phyloP scores from a whole-genome alignment of 2,797 vertebrate genomes.

The Spondyliosoma cantharus region DNA sequence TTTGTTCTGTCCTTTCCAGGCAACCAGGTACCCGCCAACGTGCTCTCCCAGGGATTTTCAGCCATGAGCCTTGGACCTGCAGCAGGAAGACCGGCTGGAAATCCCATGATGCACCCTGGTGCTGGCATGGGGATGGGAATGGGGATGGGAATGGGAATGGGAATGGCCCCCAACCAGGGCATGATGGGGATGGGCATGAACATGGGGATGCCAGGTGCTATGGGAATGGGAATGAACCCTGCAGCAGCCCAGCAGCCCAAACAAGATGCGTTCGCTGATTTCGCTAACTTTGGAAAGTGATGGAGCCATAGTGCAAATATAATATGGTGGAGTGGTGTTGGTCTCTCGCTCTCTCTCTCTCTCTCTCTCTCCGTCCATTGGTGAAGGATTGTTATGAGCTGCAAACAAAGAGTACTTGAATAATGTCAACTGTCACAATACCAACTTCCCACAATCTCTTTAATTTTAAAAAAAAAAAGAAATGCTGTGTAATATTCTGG shows the following conservation, averaged over 20 bases:
- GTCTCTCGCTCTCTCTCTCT: conserved; percentile 63
- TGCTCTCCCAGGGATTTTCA: conserved; percentile 92
- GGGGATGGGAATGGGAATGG: conserved; percentile 81
- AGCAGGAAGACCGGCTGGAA: conserved; percentile 82
- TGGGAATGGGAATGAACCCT: conserved; percentile 86
- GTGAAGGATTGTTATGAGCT: conserved; percentile 85
- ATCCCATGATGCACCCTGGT: conserved; percentile 86
- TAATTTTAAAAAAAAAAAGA: conserved; percentile 35
- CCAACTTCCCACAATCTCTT: conserved; percentile 73
- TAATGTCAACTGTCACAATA: conserved; percentile 79
- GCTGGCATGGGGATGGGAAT: conserved; percentile 86
- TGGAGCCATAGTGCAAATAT: conserved; percentile 70
- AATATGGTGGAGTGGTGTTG: conserved; percentile 79
- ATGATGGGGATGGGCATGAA: conserved; percentile 86
- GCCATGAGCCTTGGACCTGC: conserved; percentile 88
- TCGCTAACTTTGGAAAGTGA: conserved; percentile 99
- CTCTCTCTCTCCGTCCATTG: conserved; percentile 71
- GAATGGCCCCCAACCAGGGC: conserved; percentile 74
- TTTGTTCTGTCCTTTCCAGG: conserved; percentile 78
- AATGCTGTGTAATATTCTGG: conserved; percentile 61
- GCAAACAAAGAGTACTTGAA: conserved; percentile 89
- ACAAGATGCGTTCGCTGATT: conserved; percentile 99
- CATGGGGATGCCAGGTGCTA: conserved; percentile 78
- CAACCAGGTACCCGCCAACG: conserved; percentile 86
- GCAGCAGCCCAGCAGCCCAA: conserved; percentile 90